phyloP scores from a whole-genome alignment of 1,140 invertebrate species.

The Drosophila truncata region DNA sequence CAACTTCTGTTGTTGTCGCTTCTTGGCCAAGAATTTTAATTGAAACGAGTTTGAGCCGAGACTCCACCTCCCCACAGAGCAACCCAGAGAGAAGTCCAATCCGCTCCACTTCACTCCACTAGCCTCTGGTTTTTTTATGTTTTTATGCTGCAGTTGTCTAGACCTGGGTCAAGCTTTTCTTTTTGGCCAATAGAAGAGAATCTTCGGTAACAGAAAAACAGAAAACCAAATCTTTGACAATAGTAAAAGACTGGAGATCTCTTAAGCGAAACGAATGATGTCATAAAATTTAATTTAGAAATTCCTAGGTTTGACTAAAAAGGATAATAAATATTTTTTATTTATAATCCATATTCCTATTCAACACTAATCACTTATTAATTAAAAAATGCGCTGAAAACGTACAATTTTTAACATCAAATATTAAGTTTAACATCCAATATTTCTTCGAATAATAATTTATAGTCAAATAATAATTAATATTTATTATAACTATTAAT shows the following conservation, averaged over 20 bases:
- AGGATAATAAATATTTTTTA: neutral
- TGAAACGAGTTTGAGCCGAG: conserved; percentile 73
- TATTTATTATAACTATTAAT: too few relatives aligned
- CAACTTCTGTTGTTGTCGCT: conserved; percentile 52
- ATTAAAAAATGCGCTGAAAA: too few relatives aligned
- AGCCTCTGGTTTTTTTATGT: conserved; percentile 2
- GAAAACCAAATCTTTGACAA: neutral
- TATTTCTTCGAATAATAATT: too few relatives aligned
- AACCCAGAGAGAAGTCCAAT: conserved; percentile 15
- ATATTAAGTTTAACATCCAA: too few relatives aligned
- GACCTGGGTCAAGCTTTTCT: conserved; percentile 68
- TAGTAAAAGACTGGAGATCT: neutral
- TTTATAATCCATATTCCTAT: too few relatives aligned
- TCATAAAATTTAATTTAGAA: neutral
- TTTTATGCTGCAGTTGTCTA: conserved; percentile 41
- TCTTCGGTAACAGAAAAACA: conserved; percentile 16
- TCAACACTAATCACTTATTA: too few relatives aligned
- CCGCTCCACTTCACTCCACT: conserved; percentile 26
- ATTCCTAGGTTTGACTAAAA: too few relatives aligned
- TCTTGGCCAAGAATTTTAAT: conserved; percentile 75
- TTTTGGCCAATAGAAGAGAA: conserved; percentile 37
- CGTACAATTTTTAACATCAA: too few relatives aligned
- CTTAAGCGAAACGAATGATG: neutral
- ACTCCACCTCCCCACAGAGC: conserved; percentile 10
- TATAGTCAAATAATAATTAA: too few relatives aligned